A percentile compares a stretch with the other conserved stretches of the same genome.
Conservation (phyloP, 2,797 vertebrate species). For the Champsocephalus esox region DNA sequence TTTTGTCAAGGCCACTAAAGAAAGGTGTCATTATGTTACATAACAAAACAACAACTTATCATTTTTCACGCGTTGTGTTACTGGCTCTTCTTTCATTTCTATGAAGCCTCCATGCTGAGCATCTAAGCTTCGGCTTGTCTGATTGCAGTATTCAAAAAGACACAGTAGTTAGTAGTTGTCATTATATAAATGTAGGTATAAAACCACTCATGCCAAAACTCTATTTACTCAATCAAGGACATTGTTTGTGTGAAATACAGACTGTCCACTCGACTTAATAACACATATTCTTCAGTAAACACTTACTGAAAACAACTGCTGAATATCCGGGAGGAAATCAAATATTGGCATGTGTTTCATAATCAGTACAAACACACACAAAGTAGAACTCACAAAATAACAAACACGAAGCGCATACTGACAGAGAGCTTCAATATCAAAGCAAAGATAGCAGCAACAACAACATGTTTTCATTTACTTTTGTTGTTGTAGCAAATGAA, state of each 20-base stretch:
- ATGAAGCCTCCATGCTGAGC: slow-evolving; percentile 59
- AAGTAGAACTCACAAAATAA: background rate
- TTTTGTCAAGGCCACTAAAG: background rate
- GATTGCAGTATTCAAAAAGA: slow-evolving; percentile 68
- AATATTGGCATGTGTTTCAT: slow-evolving; percentile 27
- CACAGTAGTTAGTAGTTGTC: slow-evolving; percentile 50
- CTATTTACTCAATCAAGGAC: slow-evolving; percentile 43
- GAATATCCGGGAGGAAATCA: slow-evolving; percentile 32
- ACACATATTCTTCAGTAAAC: slow-evolving; percentile 36
- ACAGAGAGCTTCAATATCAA: slow-evolving; percentile 17
- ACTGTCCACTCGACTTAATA: slow-evolving; percentile 57
- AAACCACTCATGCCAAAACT: slow-evolving; percentile 29
- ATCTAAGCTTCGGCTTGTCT: slow-evolving; percentile 38
- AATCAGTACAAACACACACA: slow-evolving; percentile 11
- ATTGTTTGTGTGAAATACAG: slow-evolving; percentile 41
- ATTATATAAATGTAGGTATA: slow-evolving; percentile 39
- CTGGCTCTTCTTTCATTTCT: slow-evolving; percentile 31
- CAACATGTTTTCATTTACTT: slow-evolving; percentile 27
- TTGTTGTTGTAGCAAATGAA: background rate
- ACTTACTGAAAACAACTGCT: slow-evolving; percentile 9
- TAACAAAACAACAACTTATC: slow-evolving; percentile 5
- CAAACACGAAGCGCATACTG: background rate
- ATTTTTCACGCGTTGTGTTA: slow-evolving; percentile 35
- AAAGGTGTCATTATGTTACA: slow-evolving; percentile 33
- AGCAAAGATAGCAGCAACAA: background rate